Percentiles rank a stretch among this genome's conserved stretches.
These are phyloP conservation scores for Hydropsyche betteni DNA, from an alignment of 2,888 invertebrate genomes.

Conservation along the genomic window DNA sequence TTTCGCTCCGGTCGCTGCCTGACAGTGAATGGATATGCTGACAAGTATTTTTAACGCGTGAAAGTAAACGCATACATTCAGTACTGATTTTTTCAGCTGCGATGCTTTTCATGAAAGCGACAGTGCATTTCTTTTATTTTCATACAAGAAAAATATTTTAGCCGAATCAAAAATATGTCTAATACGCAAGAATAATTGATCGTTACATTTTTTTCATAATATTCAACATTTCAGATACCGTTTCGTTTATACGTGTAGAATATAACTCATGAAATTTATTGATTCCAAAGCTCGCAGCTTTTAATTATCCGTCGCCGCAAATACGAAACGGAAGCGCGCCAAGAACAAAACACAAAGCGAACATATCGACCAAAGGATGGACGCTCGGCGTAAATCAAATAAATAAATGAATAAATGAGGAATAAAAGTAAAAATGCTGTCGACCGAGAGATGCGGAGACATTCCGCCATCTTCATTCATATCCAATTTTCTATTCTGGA, in stretches of 20 bases:
- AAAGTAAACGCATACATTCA: slow-evolving; percentile 32
- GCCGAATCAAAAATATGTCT: too few species aligned
- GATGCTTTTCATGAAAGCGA: slow-evolving; percentile 2
- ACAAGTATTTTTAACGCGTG: slow-evolving; percentile 40
- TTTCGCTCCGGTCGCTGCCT: slow-evolving; percentile 26
- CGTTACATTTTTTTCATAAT: neutral
- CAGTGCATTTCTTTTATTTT: neutral
- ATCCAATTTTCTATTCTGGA: slow-evolving; percentile 45
- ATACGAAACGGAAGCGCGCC: slow-evolving; percentile 39
- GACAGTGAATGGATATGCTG: slow-evolving; percentile 42
- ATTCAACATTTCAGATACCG: too few species aligned
- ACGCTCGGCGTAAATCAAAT: slow-evolving; percentile 12
- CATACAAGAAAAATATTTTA: neutral
- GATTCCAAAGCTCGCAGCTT: slow-evolving; percentile 13
- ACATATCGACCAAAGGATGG: neutral
- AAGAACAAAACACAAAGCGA: slow-evolving; percentile 33
- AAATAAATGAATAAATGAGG: slow-evolving; percentile 39
- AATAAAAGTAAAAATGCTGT: slow-evolving; percentile 5
- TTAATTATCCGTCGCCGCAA: slow-evolving; percentile 20
- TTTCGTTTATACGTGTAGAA: too few species aligned
- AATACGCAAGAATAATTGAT: too few species aligned
- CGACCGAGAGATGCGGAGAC: slow-evolving; percentile 18
- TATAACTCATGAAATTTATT: neutral
- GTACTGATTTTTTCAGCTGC: neutral
- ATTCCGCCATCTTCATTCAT: slow-evolving; percentile 47